A percentile compares a stretch with the other conserved stretches of the same genome.
phyloP scores from a whole-genome alignment of 2,113 vertebrate species.

The Peromyscus maniculatus region DNA sequence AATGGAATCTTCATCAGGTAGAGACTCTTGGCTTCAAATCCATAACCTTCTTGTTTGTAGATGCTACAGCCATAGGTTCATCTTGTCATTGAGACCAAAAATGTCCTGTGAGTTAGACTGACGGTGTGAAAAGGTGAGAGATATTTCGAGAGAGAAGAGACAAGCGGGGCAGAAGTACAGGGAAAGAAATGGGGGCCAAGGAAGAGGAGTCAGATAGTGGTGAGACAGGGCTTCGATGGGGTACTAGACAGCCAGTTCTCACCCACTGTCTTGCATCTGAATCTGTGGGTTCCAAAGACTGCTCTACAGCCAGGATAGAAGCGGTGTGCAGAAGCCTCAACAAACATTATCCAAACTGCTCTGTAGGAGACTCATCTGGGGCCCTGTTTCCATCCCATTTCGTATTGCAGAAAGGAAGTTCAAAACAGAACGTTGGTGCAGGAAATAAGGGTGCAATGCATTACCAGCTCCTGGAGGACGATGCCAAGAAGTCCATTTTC shows the following conservation, averaged over 20 bases:
- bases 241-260: accelerated
- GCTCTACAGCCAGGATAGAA: no score
- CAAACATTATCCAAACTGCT: neutral
- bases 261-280: accelerated
- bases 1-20: neutral
- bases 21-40: neutral
- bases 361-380: neutral
- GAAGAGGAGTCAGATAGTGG: neutral
- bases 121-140: neutral
- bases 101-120: neutral
- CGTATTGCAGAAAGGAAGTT: neutral
- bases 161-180: neutral
- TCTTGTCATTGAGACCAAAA: neutral
- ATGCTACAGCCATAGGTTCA: neutral
- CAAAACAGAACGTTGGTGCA: neutral
- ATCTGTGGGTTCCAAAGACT: neutral
- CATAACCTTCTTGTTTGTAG: neutral
- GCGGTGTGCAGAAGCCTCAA: neutral
- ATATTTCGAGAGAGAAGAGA: neutral
- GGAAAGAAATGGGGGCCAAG: neutral
- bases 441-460: neutral
- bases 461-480: neutral
- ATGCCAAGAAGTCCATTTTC: neutral
- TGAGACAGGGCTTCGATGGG: neutral
- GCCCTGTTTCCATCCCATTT: neutral